Conservation (phyloP, 2,113 vertebrate species). For the Entelurus aequoreus region DNA sequence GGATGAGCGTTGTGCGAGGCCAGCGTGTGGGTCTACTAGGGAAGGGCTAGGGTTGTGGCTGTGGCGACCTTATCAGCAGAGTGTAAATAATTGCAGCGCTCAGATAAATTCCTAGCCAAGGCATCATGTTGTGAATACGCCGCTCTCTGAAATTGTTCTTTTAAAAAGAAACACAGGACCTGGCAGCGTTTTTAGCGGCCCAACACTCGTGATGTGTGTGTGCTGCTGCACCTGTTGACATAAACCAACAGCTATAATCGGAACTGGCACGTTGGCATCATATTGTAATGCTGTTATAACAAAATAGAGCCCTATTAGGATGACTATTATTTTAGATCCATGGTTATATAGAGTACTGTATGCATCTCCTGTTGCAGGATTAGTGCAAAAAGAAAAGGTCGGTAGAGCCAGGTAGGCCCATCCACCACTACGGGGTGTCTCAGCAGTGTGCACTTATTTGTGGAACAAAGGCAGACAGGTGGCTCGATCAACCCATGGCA, state of each 20-base stretch:
- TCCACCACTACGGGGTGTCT: neutral
- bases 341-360: too few species aligned
- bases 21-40: neutral
- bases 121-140: constrained; percentile 37
- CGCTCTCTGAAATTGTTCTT: constrained; percentile 27
- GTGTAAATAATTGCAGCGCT: constrained; percentile 53
- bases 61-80: constrained; percentile 35
- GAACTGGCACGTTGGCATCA: too few species aligned
- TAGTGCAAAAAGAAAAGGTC: neutral
- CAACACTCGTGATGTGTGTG: neutral
- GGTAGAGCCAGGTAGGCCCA: neutral
- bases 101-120: constrained; percentile 44
- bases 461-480: neutral
- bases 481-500: neutral
- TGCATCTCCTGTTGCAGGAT: neutral
- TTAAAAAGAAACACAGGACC: neutral
- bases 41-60: constrained; percentile 1
- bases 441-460: neutral
- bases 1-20: neutral
- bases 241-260: neutral
- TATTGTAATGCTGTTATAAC: neutral
- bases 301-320: too few species aligned
- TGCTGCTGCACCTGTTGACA: constrained; percentile 26
- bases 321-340: too few species aligned
- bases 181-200: neutral